Percentiles rank a stretch among this genome's conserved stretches.
Evolutionary conservation across 2,797 vertebrate genomes (phyloP).

Genomic region (Cygnus olor): DNA sequence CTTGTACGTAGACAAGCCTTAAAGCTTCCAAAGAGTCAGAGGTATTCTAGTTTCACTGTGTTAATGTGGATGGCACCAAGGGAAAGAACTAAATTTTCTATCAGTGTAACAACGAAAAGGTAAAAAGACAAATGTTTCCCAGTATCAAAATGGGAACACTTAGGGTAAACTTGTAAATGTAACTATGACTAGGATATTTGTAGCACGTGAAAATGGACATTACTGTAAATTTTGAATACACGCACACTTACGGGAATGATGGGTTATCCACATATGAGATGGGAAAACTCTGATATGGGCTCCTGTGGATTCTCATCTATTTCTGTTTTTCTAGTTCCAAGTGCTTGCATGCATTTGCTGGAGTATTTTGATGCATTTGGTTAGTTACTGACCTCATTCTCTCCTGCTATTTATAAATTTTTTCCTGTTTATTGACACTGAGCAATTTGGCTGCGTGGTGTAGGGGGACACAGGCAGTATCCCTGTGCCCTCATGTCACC

Average conservation of each 20-base stretch:
- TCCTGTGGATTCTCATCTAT: not conserved
- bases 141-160: not conserved
- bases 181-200: not conserved
- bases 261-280: not conserved
- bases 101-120: not conserved
- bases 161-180: not conserved
- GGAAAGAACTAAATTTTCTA: not conserved
- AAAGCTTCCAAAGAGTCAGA: not conserved
- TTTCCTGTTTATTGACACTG: not conserved
- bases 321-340: not conserved
- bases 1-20: not conserved
- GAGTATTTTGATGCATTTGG: not conserved
- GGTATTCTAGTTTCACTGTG: not conserved
- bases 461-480: rapidly evolving
- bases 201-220: not conserved
- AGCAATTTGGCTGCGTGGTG: not conserved
- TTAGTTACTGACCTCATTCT: not conserved
- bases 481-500: rapidly evolving
- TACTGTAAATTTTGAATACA: not conserved
- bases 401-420: not conserved
- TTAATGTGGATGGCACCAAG: not conserved
- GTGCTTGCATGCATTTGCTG: not conserved
- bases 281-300: not conserved
- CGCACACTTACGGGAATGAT: not conserved
- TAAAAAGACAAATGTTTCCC: not conserved